Evolutionary conservation across 2,888 invertebrate species (phyloP).

Genomic region (Protonemura montana): DNA sequence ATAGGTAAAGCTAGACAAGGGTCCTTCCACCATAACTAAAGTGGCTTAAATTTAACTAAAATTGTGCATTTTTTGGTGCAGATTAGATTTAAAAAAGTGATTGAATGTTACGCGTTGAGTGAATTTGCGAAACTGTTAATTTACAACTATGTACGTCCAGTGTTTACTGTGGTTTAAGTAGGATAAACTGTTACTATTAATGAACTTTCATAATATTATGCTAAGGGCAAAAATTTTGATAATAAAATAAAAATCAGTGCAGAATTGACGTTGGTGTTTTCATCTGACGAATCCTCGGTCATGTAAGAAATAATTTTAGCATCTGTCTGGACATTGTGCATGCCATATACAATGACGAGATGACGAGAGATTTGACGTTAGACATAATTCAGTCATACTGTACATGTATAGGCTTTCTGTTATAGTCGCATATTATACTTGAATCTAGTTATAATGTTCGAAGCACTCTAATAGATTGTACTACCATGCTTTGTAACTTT

Average conservation of each 20-base stretch:
- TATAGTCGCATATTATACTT: too few relatives aligned
- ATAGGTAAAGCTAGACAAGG: not conserved
- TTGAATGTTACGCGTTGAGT: not conserved
- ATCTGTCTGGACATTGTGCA: too few relatives aligned
- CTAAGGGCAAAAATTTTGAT: not conserved
- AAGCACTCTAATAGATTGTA: too few relatives aligned
- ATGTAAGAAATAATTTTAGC: too few relatives aligned
- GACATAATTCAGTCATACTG: too few relatives aligned
- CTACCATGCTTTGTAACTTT: too few relatives aligned
- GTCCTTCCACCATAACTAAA: not conserved
- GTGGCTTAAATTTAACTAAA: not conserved
- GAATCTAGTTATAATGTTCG: too few relatives aligned
- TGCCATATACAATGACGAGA: too few relatives aligned
- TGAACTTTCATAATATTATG: not conserved
- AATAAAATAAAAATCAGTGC: not conserved
- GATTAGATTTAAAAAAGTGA: not conserved
- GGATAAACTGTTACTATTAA: not conserved
- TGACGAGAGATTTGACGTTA: too few relatives aligned
- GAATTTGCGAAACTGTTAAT: not conserved
- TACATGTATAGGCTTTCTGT: too few relatives aligned
- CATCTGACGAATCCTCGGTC: not conserved
- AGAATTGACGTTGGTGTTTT: not conserved
- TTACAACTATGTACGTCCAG: not conserved
- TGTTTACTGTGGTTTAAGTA: not conserved
- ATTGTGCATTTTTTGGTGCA: not conserved